Conservation (phyloP, 2,113 vertebrate genomes). For the Triplophysa rosa region DNA sequence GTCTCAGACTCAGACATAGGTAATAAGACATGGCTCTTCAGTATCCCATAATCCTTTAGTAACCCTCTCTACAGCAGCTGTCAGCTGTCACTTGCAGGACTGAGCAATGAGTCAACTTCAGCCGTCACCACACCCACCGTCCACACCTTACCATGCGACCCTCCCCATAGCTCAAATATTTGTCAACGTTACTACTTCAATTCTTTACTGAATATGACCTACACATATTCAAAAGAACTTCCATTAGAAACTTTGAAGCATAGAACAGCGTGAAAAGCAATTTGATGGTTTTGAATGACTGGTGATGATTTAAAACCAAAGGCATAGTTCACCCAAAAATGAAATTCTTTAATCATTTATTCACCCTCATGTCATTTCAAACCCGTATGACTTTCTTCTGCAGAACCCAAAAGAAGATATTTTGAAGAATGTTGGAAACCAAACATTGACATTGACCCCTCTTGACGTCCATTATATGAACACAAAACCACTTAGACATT, state of each 20-base stretch:
- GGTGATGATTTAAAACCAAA: not conserved
- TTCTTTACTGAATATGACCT: not conserved
- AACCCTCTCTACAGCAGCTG: slow-evolving; percentile 43
- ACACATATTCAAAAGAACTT: not conserved
- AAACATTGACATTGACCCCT: too few relatives aligned
- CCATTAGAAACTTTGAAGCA: not conserved
- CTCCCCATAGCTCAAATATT: slow-evolving; percentile 56
- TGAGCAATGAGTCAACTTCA: slow-evolving; percentile 35
- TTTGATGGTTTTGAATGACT: not conserved
- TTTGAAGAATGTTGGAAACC: too few relatives aligned
- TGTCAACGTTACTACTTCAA: slow-evolving; percentile 26
- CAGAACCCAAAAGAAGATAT: too few relatives aligned
- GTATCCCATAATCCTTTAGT: slow-evolving; percentile 35
- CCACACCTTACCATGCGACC: slow-evolving; percentile 41
- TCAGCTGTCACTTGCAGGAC: slow-evolving; percentile 54
- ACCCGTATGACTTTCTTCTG: too few relatives aligned
- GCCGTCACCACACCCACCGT: slow-evolving; percentile 25
- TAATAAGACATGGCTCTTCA: slow-evolving; percentile 16
- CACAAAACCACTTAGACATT: too few relatives aligned
- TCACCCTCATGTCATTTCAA: too few relatives aligned
- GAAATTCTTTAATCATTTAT: too few relatives aligned
- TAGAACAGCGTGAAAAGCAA: not conserved
- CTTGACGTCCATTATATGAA: too few relatives aligned
- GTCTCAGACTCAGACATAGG: slow-evolving; percentile 14
- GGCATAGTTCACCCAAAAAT: too few relatives aligned